These are phyloP conservation scores for Steinernema hermaphroditum DNA, from an alignment of 2,888 invertebrate species.

Conservation along the genomic window DNA sequence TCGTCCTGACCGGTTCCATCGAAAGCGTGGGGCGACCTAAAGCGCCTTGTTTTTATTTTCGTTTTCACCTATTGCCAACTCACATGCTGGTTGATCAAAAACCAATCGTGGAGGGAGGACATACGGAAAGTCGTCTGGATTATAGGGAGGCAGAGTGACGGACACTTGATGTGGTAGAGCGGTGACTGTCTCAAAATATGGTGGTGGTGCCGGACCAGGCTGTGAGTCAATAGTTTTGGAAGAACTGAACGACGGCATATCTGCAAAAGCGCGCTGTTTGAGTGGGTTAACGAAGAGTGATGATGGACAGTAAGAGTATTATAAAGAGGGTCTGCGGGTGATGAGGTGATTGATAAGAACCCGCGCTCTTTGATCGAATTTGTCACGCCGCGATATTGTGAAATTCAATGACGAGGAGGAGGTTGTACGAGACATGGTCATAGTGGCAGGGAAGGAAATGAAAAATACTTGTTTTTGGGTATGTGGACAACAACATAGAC, in stretches of 20 bases:
- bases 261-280: neutral
- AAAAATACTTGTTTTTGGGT: too few species aligned
- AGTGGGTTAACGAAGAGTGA: neutral
- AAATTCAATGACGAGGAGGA: neutral
- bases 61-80: neutral
- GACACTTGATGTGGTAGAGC: slow-evolving; percentile 4
- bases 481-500: too few species aligned
- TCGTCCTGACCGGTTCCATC: neutral
- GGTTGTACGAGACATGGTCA: too few species aligned
- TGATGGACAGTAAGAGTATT: neutral
- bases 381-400: neutral
- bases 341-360: neutral
- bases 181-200: slow-evolving; percentile 6
- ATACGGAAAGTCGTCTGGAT: slow-evolving; percentile 19
- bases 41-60: neutral
- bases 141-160: slow-evolving; percentile 19
- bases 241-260: neutral
- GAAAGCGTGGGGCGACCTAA: neutral
- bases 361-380: neutral
- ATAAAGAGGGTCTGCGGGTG: neutral
- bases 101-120: slow-evolving; percentile 14
- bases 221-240: neutral
- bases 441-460: too few species aligned
- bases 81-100: neutral
- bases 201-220: slow-evolving; percentile 13